Evolutionary conservation across 2,797 vertebrate species (phyloP).

Genomic region (Cirrhinus molitorella): DNA sequence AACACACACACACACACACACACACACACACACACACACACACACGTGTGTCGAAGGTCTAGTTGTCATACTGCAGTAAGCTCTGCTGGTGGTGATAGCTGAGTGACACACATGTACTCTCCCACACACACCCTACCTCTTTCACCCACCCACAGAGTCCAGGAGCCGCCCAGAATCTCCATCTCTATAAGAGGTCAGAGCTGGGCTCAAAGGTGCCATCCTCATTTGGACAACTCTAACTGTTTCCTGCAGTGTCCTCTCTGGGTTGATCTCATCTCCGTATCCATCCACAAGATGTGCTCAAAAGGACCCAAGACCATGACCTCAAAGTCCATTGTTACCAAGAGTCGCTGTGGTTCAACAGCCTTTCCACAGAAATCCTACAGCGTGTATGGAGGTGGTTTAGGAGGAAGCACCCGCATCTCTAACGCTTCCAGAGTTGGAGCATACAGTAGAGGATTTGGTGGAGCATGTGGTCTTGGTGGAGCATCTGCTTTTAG

Average conservation of each 20-base stretch:
- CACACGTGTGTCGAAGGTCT: background rate
- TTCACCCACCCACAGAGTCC: slow-evolving; percentile 34
- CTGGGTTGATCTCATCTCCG: slow-evolving; percentile 37
- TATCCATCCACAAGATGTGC: slow-evolving; percentile 45
- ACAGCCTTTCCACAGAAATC: too few species aligned
- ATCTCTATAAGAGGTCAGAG: slow-evolving; percentile 74
- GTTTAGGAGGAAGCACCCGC: too few species aligned
- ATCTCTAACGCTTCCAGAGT: too few species aligned
- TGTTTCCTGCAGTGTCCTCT: slow-evolving; percentile 30
- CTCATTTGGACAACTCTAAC: slow-evolving; percentile 57
- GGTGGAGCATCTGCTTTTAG: background rate
- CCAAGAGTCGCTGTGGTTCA: too few species aligned
- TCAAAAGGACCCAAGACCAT: too few species aligned
- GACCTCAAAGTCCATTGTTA: too few species aligned
- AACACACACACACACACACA: too few species aligned
- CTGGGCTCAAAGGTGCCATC: slow-evolving; percentile 64
- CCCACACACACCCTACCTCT: slow-evolving; percentile 6
- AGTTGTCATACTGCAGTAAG: slow-evolving; percentile 55
- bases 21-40: too few species aligned
- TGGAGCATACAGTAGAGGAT: too few species aligned
- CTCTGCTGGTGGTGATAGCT: slow-evolving; percentile 59
- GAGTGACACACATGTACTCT: slow-evolving; percentile 61
- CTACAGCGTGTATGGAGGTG: too few species aligned
- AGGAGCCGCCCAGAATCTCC: slow-evolving; percentile 71
- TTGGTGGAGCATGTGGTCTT: slow-evolving; percentile 57